Percentiles rank a stretch among this genome's conserved stretches.
These are phyloP conservation scores for Drosophila eohydei DNA, from an alignment of 2,888 invertebrate species.

Conservation along the genomic window DNA sequence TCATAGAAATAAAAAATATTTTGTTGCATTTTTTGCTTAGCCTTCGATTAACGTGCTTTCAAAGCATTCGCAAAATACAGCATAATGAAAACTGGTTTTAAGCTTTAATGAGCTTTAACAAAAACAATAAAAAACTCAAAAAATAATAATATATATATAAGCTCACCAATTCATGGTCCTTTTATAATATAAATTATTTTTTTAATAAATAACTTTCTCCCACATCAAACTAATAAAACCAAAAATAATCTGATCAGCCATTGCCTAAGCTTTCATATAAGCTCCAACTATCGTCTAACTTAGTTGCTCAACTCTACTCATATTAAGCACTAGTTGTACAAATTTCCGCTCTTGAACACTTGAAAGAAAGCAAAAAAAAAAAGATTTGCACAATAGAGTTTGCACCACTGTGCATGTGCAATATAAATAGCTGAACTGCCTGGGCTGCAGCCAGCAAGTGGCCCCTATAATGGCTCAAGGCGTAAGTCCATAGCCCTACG, in stretches of 20 bases:
- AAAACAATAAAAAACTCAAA: no score
- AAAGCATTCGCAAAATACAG: no score
- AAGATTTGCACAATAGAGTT: constrained; percentile 10
- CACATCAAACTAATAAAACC: not conserved
- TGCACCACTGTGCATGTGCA: constrained; percentile 49
- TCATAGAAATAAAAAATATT: no score
- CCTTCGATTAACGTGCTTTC: no score
- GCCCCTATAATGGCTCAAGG: constrained; percentile 77
- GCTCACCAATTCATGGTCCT: not conserved
- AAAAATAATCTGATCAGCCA: not conserved
- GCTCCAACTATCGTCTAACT: not conserved
- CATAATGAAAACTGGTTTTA: no score
- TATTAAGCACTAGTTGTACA: not conserved
- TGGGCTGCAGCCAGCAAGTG: constrained; percentile 64
- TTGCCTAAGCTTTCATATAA: not conserved
- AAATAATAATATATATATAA: no score
- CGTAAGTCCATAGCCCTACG: constrained; percentile 71
- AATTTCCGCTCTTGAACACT: constrained; percentile 12
- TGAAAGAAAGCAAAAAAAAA: constrained; percentile 4
- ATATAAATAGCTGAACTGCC: constrained; percentile 44
- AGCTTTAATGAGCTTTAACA: no score
- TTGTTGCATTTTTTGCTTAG: no score
- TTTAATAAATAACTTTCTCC: not conserved
- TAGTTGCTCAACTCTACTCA: constrained; percentile 8
- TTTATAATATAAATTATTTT: not conserved